Evolutionary conservation across 2,113 vertebrate species (phyloP).

Genomic region (Marcusenius ussheri): DNA sequence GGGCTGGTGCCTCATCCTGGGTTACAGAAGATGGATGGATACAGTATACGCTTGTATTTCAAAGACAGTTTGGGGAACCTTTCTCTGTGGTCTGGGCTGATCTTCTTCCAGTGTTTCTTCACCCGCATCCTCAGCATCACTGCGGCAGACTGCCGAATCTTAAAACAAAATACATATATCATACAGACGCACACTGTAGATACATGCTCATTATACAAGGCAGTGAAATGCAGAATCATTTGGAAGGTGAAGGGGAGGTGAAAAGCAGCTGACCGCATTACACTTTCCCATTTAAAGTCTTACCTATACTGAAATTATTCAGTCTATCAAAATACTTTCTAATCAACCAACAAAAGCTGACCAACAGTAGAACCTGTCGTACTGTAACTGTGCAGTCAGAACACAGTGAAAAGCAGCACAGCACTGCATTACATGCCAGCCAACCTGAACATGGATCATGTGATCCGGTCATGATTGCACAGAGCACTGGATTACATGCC

Average conservation of each 20-base stretch:
- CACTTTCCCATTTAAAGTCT: background rate
- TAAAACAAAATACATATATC: background rate
- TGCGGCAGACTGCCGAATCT: conserved; percentile 79
- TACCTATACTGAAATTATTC: background rate
- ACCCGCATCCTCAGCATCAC: conserved; percentile 72
- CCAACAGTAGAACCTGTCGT: background rate
- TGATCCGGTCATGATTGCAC: conserved; percentile 67
- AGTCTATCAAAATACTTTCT: background rate
- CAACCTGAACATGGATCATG: conserved; percentile 39
- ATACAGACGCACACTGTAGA: background rate
- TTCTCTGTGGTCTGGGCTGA: conserved; percentile 59
- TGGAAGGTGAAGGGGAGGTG: background rate
- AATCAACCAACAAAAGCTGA: background rate
- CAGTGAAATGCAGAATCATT: background rate
- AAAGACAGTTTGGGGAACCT: conserved; percentile 52
- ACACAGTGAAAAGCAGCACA: background rate
- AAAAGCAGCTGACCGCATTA: background rate
- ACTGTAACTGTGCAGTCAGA: background rate
- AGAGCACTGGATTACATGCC: conserved; percentile 54
- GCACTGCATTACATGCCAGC: conserved; percentile 9
- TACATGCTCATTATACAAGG: background rate
- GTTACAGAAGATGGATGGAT: background rate
- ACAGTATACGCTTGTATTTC: background rate
- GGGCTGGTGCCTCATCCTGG: background rate
- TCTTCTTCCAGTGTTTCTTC: conserved; percentile 71